Evolutionary conservation across 1,140 invertebrate species (phyloP), one percentile per base, ranked within the genome.

Genomic region (Neodiprion fabricii): DNA sequence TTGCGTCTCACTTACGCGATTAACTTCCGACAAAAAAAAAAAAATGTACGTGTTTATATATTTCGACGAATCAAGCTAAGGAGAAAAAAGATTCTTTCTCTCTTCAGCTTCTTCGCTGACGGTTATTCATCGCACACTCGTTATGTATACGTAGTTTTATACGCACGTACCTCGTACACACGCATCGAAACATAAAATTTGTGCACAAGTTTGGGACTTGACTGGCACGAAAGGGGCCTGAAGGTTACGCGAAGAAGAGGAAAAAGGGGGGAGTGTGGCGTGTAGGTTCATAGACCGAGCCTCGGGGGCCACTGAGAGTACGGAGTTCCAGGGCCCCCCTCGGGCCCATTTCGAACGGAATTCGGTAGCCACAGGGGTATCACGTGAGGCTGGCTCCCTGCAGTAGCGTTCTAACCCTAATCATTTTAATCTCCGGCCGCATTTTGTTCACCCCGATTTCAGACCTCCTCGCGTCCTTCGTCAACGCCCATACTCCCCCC

Each of bases 221-320:
- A 21, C 48, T 48, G 70, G 48, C 11, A 47, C 71, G 28, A 70
- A 73, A 73, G 66, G 74, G 70, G 74, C 49, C 68, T 14, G 77
- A 87, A 89, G 70, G 89, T 89, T 76, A 88, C 88, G 50, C 87
- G 89, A 89, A 74, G 88, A 89, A 75, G 89, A 89, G 73, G 85
- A 9, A 9, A 9, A 61, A 17, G 53, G 53, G n/a, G 5, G 53
- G 53, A 61, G n/a, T 88, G 77, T 73, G 87, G 70, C 87, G 87
- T 73, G 86, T 86, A 81, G 84, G 87, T 75, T 68, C 67, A 12
- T 61, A 70, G 14, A 10, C 68, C 68, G 68, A 5, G 7, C 23
- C 47, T 10, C 14, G 47, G 23, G 65, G 72, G 21, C 70, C 75
- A 11, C 77, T 75, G 69, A 74, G 74, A 49, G 73, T 73, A 17